A percentile compares a stretch with the other conserved stretches of the same genome.
phyloP scores from a whole-genome alignment of 1,140 invertebrate species.

The Drosophila equinoxialis region DNA sequence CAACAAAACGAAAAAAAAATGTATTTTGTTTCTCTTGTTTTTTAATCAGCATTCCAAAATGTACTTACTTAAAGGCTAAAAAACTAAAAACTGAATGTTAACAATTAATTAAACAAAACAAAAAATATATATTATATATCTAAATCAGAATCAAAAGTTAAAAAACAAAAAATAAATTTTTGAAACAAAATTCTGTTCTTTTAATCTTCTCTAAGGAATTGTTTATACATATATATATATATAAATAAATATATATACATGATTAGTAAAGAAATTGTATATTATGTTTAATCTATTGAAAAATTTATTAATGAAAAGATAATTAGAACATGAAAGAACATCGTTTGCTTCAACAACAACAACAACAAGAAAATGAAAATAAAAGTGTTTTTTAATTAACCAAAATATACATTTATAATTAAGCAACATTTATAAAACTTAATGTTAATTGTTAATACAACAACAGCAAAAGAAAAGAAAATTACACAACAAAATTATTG shows the following conservation, averaged over 20 bases:
- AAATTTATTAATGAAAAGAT: slow-evolving; percentile 5
- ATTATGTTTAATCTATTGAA: slow-evolving; percentile 11
- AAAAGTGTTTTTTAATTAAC: slow-evolving; percentile 13
- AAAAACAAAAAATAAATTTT: neutral
- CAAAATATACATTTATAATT: slow-evolving; percentile 28
- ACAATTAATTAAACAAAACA: slow-evolving; percentile 1
- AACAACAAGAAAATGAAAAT: neutral
- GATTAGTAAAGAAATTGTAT: slow-evolving; percentile 16
- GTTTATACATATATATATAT: slow-evolving; percentile 46
- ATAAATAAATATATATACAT: slow-evolving; percentile 36
- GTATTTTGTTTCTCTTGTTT: slow-evolving; percentile 45
- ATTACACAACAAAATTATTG: slow-evolving; percentile 54
- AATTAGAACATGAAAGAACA: slow-evolving; percentile 8
- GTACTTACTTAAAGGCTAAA: slow-evolving; percentile 59
- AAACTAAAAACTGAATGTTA: slow-evolving; percentile 15
- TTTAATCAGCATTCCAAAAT: slow-evolving; percentile 65
- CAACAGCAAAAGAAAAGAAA: slow-evolving; percentile 52
- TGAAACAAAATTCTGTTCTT: slow-evolving; percentile 22
- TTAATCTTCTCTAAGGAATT: slow-evolving; percentile 29
- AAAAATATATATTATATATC: neutral
- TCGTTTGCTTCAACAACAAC: slow-evolving; percentile 8
- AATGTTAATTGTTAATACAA: slow-evolving; percentile 76
- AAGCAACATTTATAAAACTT: slow-evolving; percentile 29
- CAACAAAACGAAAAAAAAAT: neutral
- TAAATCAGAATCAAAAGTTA: slow-evolving; percentile 10